These are phyloP conservation scores for Euproctis similis DNA, from an alignment of 2,888 invertebrate species.

Conservation along the genomic window DNA sequence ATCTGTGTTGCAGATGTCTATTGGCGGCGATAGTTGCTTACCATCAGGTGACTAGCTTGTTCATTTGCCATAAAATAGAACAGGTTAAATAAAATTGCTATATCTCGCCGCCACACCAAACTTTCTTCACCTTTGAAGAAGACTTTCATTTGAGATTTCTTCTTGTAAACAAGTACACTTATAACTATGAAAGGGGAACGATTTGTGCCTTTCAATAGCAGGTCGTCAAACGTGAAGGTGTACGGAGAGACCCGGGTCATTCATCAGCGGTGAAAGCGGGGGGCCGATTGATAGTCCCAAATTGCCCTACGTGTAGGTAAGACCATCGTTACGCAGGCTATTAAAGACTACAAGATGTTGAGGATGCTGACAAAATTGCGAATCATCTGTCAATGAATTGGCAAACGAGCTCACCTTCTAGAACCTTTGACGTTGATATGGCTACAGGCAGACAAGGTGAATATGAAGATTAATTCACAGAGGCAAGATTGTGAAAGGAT, in stretches of 20 bases:
- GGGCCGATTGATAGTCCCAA: conserved; percentile 52
- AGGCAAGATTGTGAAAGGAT: no score
- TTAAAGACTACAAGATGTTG: conserved; percentile 30
- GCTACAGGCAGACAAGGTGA: conserved; percentile 29
- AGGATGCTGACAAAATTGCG: conserved; percentile 38
- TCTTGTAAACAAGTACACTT: conserved; percentile 50
- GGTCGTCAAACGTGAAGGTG: conserved; percentile 46
- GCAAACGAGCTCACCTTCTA: conserved; percentile 40
- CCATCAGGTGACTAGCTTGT: no score
- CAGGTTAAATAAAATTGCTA: no score
- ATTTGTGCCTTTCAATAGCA: conserved; percentile 48
- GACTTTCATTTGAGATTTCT: conserved; percentile 40
- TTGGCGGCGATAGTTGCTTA: no score
- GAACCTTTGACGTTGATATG: conserved; percentile 42
- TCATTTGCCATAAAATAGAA: no score
- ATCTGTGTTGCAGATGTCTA: no score
- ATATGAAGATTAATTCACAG: conserved; percentile 34
- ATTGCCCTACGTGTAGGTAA: conserved; percentile 48
- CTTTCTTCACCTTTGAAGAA: no score
- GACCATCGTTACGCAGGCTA: conserved; percentile 35
- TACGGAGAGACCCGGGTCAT: conserved; percentile 47
- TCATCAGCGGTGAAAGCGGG: conserved; percentile 62
- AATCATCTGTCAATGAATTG: conserved; percentile 46
- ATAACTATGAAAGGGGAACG: conserved; percentile 58
- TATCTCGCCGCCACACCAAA: no score